Base-by-base conservation (phyloP, 2,113 vertebrate genomes). In the Catharus bicknelli region DNA sequence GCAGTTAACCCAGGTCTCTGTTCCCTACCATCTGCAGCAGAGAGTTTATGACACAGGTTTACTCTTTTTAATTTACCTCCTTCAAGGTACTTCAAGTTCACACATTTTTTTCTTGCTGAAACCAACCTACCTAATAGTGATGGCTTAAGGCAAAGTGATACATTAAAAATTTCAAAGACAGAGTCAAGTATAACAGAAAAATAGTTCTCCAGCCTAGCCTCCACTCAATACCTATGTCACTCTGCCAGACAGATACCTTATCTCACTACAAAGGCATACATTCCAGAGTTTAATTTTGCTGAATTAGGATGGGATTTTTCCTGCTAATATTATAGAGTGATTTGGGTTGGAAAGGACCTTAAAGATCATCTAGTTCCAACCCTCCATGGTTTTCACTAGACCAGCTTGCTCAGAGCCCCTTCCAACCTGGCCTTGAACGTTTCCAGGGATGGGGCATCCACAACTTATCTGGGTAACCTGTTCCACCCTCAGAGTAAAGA, bases 311-410 rank as follows among this genome's bases (percentile, higher is more conserved):
- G 23, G 13, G 3, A 0, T 3, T 61, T 68, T 48, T 10, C 29
- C 40, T 29, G 25, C 26, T 48, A 27, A 22, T 22, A 30, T 59
- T n/a, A 25, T 3, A 18, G 25, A 30, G 10, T 13, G 11, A 12
- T 61, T 76, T 68, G 55, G 7, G 10, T 26, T 82, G 34, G 34
- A 36, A 47, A 47, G 21, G 20, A 42, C 30, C n/a, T 61, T 26
- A 54, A 75, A 55, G 11, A 30, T 22, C 20, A 34, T 25, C 54
- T 54, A 21, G 7, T 75, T 68, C 13, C 11, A 61, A 18, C 1
- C 2, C 8, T 4, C 1, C 0, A 12, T 1, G 3, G 4, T 17
- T 83, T 55, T 55, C 34, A 32, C 9, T 48, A 36, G 55, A 18
- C 5, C 34, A 27, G 16, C 11, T 22, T 68, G 12, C 20, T 62